Evolutionary conservation across 2,113 vertebrate genomes (phyloP), one percentile per base, ranked within the genome.

Genomic region (Ailuropoda melanoleuca): DNA sequence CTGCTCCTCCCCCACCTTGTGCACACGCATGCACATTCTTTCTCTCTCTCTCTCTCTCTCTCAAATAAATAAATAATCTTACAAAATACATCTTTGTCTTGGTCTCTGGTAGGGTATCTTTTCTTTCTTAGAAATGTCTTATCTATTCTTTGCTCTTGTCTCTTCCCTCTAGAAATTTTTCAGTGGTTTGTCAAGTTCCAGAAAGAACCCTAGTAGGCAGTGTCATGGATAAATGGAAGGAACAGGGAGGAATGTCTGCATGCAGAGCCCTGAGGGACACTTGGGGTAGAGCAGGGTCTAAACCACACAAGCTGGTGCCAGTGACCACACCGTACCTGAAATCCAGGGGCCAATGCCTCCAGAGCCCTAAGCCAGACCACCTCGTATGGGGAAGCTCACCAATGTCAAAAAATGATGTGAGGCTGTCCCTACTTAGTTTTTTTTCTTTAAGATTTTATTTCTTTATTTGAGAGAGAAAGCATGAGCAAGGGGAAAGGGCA

Each of bases 141-240:
- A 50, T 43, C 21, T 94, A 77, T 8, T 82, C 75, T 88, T 85
- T 86, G 64, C 62, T 68, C 82, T 95, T 97, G 89, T 17, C 34
- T 96, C 55, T 81, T 89, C 21, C 78, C 66, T 62, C 13, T 80
- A 55, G 88, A 80, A 23, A 3, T 34, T 82, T 84, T 82, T 37
- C 48, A 83, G 58, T 58, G 18, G 17, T 46, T 94, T 82, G 58
- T 93, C 87, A 86, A 31, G 29, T 88, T 96, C 43, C 78, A 58
- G 24, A 90, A 80, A 39, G 48, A 85, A 34, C 29, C 83, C 5
- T n/a, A 55, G 68, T 10, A 43, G 48, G 50, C 31, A 84, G 11
- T 26, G 23, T 56, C 18, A 3, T 6, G 24, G 39, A 3, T 56
- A 24, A 55, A 50, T 14, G 87, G 34, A 53, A 72, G 93, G 29